Base-by-base conservation (phyloP, 53 echinoderm and acorn worm species). In the Pentamera pediparva region DNA sequence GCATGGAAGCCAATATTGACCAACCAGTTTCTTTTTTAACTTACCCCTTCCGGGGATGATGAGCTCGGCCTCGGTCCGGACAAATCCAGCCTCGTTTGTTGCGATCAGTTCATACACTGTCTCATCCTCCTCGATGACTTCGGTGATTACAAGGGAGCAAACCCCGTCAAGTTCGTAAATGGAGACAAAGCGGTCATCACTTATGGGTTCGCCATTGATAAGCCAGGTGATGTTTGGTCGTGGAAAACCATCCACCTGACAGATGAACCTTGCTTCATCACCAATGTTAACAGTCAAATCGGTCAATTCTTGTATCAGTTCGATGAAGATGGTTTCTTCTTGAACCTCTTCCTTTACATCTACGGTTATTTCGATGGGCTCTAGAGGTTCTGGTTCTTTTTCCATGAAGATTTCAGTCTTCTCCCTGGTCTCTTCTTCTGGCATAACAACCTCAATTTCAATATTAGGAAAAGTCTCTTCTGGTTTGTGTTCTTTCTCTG, bases 1-100 rank as follows among this genome's bases (percentile, higher is more conserved):
- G n/a, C n/a, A n/a, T n/a, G n/a, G n/a, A n/a, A n/a, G n/a, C n/a
- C n/a, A n/a, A n/a, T n/a, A n/a, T n/a, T n/a, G n/a, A n/a, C n/a
- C n/a, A n/a, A n/a, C n/a, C n/a, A n/a, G n/a, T n/a, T n/a, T n/a
- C n/a, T n/a, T n/a, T n/a, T n/a, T n/a, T n/a, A 11, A 61, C 61
- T 61, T 52, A 82, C 81, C 74, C 32, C 73, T 49, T 51, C 71
- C 70, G 30, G 86, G 82, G 33, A 89, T 75, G 33, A 89, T 86
- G 12, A 92, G 86, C 51, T 89, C 86, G 57, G 92, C 92, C 37
- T 79, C 76, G 7, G 89, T 89, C 27, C 86, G 72, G 17, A 86
- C 89, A 36, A 55, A 41, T n/a, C 92, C 92, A 35, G 92, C 92
- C 59, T 86, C 83, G 69, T 92, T 92, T 56, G 86, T 80, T 48